phyloP scores from a whole-genome alignment of 2,113 vertebrate species.

The Dascyllus trimaculatus region DNA sequence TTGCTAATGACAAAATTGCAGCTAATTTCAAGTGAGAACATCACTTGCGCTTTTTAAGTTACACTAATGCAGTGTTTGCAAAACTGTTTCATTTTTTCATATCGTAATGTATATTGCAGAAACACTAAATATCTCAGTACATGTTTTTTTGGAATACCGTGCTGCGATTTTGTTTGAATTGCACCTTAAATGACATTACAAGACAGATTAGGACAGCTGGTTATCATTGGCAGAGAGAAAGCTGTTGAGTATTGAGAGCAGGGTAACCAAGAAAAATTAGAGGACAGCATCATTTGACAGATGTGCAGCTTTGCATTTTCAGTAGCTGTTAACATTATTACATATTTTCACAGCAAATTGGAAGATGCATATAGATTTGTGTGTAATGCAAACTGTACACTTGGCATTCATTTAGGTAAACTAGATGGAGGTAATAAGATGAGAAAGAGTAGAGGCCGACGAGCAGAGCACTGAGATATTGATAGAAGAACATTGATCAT shows the following conservation, averaged over 20 bases:
- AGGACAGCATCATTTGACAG: not conserved
- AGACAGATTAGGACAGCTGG: not conserved
- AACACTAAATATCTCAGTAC: too few relatives aligned
- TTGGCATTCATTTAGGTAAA: conserved; percentile 28
- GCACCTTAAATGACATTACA: conserved; percentile 6
- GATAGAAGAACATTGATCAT: conserved; percentile 71
- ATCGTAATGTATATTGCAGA: too few relatives aligned
- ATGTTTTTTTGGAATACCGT: too few relatives aligned
- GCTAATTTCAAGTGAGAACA: too few relatives aligned
- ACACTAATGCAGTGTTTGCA: too few relatives aligned
- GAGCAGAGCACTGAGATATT: conserved; percentile 58
- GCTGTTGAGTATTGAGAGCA: not conserved
- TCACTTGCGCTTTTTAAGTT: too few relatives aligned
- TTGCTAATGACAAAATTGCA: too few relatives aligned
- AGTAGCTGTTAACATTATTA: not conserved
- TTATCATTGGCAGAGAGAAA: not conserved
- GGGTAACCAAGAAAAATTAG: not conserved
- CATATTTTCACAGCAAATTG: not conserved
- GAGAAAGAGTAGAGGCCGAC: conserved; percentile 11
- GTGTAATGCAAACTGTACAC: conserved; percentile 1
- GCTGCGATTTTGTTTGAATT: not conserved
- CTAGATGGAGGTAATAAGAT: conserved; percentile 18
- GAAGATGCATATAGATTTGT: not conserved
- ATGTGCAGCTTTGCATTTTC: not conserved
- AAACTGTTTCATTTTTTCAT: too few relatives aligned